These are phyloP conservation scores for Benthosema pterotum DNA, from an alignment of 2,797 vertebrate genomes.

Conservation along the genomic window DNA sequence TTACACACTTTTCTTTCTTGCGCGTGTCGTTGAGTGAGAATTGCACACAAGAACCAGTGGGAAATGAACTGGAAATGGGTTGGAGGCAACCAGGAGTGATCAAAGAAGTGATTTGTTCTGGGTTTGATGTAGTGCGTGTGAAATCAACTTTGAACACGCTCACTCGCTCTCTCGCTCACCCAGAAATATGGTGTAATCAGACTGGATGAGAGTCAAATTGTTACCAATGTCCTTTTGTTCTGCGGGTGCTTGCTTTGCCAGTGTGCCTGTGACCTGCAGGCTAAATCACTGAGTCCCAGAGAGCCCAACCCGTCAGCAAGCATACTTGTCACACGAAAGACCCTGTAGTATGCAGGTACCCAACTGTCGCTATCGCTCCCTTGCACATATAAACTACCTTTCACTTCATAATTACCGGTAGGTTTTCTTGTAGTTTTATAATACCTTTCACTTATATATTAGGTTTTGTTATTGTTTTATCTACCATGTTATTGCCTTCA, in stretches of 20 bases:
- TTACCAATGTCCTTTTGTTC: constrained; percentile 8
- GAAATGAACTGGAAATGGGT: constrained; percentile 54
- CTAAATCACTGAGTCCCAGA: constrained; percentile 34
- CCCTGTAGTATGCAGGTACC: no score
- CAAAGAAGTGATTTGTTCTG: constrained; percentile 14
- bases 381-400: no score
- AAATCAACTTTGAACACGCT: constrained; percentile 19
- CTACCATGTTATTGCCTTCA: no score
- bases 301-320: constrained; percentile 37
- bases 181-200: constrained; percentile 25
- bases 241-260: constrained; percentile 21
- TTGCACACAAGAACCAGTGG: constrained; percentile 27
- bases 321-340: no score
- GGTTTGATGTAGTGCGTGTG: constrained; percentile 7
- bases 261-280: constrained; percentile 26
- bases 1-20: constrained; percentile 14
- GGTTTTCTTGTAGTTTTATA: no score
- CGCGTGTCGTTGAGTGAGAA: constrained; percentile 10
- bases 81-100: constrained; percentile 38
- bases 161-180: not conserved
- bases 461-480: no score
- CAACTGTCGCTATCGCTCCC: no score
- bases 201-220: constrained; percentile 35
- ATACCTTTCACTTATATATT: no score
- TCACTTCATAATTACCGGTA: no score